Conservation (phyloP, 2,113 vertebrate genomes). For the Tor tambroides region DNA sequence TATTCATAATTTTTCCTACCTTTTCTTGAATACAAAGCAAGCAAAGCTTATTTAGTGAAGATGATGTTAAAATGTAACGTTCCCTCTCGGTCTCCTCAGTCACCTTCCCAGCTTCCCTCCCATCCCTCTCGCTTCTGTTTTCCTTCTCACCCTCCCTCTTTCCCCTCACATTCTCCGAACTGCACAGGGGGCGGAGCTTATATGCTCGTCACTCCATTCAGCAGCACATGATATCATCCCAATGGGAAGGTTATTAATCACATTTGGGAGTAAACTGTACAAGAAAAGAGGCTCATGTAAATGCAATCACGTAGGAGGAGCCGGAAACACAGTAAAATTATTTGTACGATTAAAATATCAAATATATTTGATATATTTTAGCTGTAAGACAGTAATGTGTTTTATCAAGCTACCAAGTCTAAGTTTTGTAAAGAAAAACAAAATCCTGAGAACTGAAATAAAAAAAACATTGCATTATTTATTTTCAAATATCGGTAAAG, state of each 20-base stretch:
- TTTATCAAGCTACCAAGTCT: too few species aligned
- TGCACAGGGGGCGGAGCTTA: slow-evolving; percentile 15
- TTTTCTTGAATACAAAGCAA: not conserved
- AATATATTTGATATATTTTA: not conserved
- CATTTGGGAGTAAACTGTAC: not conserved
- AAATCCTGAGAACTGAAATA: too few species aligned
- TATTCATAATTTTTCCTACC: slow-evolving; percentile 3
- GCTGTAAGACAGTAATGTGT: too few species aligned
- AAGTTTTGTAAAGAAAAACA: too few species aligned
- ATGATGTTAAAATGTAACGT: not conserved
- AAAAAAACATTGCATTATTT: too few species aligned
- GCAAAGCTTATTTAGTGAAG: not conserved
- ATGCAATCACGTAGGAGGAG: not conserved
- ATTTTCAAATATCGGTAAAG: too few species aligned
- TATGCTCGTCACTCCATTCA: slow-evolving; percentile 4
- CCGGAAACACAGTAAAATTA: not conserved
- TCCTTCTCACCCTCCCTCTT: slow-evolving; percentile 18
- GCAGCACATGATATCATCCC: not conserved
- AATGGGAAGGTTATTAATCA: slow-evolving; percentile 14
- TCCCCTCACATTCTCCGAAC: not conserved
- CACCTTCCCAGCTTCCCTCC: slow-evolving; percentile 15
- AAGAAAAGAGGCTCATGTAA: not conserved
- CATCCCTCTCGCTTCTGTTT: not conserved
- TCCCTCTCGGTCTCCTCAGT: slow-evolving; percentile 19
- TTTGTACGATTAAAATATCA: not conserved